Evolutionary conservation across 2,113 vertebrate species (phyloP).

Genomic region (Pan troglodytes): NHGRI_mPanTro3-v2.1_pri NC_072409.2:51403501-51404000

Average conservation of each 20-base stretch:
- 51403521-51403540: conserved; percentile 62
- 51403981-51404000: conserved; percentile 82
- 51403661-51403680: conserved; percentile 66
- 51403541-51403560: conserved; percentile 67
- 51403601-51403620: conserved; percentile 47
- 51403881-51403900: conserved; percentile 84
- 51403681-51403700: conserved; percentile 77
- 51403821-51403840: conserved; percentile 82
- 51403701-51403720: conserved; percentile 73
- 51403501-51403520: conserved; percentile 70
- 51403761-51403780: conserved; percentile 91
- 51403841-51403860: conserved; percentile 84
- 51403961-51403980: conserved; percentile 79
- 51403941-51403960: conserved; percentile 85
- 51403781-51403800: conserved; percentile 85
- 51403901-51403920: conserved; percentile 86
- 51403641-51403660: conserved; percentile 73
- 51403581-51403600: conserved; percentile 73
- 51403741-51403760: conserved; percentile 82
- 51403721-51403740: conserved; percentile 80
- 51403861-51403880: conserved; percentile 89
- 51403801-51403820: conserved; percentile 89
- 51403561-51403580: conserved; percentile 39
- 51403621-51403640: conserved; percentile 72
- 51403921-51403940: conserved; percentile 83